Base-by-base conservation (phyloP, 2,113 vertebrate genomes). In the Manacus vitellinus region DNA sequence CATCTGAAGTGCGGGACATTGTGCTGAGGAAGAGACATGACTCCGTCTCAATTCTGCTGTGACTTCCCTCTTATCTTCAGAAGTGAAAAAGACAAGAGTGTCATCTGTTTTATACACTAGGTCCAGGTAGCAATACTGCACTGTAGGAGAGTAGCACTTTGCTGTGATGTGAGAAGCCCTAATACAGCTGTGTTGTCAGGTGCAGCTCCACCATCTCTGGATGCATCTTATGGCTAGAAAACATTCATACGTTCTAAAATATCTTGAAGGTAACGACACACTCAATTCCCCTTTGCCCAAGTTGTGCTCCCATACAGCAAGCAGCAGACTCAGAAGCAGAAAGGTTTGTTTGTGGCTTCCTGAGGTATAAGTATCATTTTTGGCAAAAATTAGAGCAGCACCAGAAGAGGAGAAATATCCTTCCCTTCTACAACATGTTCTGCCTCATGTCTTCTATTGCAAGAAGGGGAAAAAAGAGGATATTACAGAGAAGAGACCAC, bases 81-180 rank as follows among this genome's bases (percentile, higher is more conserved):
- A 74, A 47, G 25, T 14, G 39, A 43, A 24, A 44, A 66, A 75
- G 49, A 49, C 31, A 30, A 66, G 49, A 31, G 22, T 3, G 5
- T 25, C 7, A 9, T 39, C n/a, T 43, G 43, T 47, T 93, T 91
- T n/a, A 49, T 7, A 35, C 19, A n/a, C 33, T n/a, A 33, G 47
- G 65, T 17, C 14, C 27, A 73, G 27, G 33, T 1, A 77, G 43
- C 39, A 63, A 22, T 23, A 30, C 4, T 25, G 1, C 0, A 0
- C 39, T 63, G 39, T 1, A 1, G 33, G 37, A 67, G 16, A 80
- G 30, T 0, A 70, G 52, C 63, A 46, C 4, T 11, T 9, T 0
- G 2, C 33, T 74, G 55, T 25, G 82, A 80, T n/a, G 23, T 37
- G 44, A 39, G 75, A 88, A 86, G 39, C 19, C 31, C 37, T 65